These are phyloP conservation scores for Samia ricini DNA, from an alignment of 1,140 invertebrate species.

Conservation along the genomic window DNA sequence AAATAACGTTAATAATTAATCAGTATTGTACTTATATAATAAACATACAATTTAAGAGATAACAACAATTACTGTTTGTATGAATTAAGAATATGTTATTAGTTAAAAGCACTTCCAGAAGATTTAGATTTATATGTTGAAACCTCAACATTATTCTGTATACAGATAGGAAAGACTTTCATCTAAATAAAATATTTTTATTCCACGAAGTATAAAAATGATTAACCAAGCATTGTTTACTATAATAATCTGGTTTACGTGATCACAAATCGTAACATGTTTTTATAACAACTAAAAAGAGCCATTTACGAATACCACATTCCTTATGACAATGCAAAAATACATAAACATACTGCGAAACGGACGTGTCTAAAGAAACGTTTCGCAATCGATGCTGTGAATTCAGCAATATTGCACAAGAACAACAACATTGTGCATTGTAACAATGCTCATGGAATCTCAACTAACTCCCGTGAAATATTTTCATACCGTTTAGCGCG, in stretches of 20 bases:
- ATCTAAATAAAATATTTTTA: background rate
- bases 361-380: slow-evolving; percentile 43
- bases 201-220: background rate
- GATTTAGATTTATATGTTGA: no score
- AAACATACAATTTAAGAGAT: no score
- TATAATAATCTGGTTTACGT: background rate
- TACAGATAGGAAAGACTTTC: no score
- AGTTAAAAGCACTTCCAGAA: no score
- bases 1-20: no score
- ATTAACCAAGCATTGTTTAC: background rate
- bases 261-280: background rate
- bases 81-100: no score
- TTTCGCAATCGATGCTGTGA: slow-evolving; percentile 50
- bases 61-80: no score
- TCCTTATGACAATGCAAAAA: slow-evolving; percentile 46
- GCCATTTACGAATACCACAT: slow-evolving; percentile 37
- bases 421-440: slow-evolving; percentile 50
- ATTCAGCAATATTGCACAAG: slow-evolving; percentile 65
- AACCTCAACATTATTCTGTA: no score
- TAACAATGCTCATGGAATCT: slow-evolving; percentile 50
- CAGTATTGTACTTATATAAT: no score
- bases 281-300: slow-evolving; percentile 13
- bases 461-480: slow-evolving; percentile 36
- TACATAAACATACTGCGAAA: slow-evolving; percentile 41
- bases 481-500: slow-evolving; percentile 21